phyloP scores from a whole-genome alignment of 2,797 vertebrate genomes.

The Erpetoichthys calabaricus region DNA sequence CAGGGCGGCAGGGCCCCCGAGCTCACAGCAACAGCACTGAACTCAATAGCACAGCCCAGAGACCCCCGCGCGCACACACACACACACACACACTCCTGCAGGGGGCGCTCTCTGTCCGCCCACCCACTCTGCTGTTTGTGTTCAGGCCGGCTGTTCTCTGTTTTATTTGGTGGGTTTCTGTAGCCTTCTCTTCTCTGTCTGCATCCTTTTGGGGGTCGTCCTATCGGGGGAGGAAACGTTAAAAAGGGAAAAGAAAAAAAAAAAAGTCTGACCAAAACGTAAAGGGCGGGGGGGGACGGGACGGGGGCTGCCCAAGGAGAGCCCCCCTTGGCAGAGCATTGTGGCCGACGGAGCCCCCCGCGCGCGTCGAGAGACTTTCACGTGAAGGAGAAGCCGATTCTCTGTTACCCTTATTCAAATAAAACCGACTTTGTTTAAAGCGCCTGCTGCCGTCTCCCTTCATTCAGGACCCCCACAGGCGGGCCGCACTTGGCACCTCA shows the following conservation, averaged over 20 bases:
- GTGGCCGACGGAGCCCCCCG: no score
- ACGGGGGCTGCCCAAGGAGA: no score
- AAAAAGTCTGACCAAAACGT: background rate
- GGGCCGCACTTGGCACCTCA: no score
- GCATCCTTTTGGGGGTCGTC: constrained; percentile 3
- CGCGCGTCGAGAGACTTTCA: no score
- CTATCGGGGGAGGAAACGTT: background rate
- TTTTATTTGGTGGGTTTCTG: constrained; percentile 4
- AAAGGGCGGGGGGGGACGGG: no score
- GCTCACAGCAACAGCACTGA: no score
- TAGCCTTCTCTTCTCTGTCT: constrained; percentile 16
- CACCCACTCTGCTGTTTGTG: background rate
- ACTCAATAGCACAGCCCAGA: no score
- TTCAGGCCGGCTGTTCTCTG: background rate
- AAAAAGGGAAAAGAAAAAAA: background rate
- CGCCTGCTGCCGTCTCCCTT: background rate
- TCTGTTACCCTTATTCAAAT: constrained; percentile 65
- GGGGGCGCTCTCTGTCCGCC: background rate
- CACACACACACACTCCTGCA: background rate
- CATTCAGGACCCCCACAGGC: no score
- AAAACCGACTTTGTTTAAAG: constrained; percentile 60
- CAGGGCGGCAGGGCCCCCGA: background rate
- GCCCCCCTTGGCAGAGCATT: no score
- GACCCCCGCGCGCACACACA: constrained; percentile 10
- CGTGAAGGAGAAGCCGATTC: constrained; percentile 33